Evolutionary conservation across 2,797 vertebrate species (phyloP).

Genomic region (Clarias laeviceps): DNA sequence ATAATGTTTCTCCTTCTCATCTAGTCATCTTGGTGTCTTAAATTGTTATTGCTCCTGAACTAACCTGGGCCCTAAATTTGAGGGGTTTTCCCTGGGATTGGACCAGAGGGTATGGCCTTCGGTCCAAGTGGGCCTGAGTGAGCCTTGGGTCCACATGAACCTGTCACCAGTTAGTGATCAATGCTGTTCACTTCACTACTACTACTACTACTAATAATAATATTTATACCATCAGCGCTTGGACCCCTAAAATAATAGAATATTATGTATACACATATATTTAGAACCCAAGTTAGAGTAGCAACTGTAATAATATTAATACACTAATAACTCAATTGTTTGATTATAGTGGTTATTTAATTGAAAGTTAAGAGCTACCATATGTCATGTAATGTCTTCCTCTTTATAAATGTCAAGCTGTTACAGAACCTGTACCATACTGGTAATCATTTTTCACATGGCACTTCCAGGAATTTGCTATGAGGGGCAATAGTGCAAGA

Average conservation of each 20-base stretch:
- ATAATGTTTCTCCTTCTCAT: no score
- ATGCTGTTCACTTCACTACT: no score
- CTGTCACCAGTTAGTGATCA: no score
- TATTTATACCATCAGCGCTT: not conserved
- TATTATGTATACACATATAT: not conserved
- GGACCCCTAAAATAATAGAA: not conserved
- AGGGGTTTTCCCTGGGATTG: no score
- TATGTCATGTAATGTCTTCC: not conserved
- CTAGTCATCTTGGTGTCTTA: no score
- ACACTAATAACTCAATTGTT: not conserved
- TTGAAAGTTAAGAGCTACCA: not conserved
- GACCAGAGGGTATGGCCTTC: no score
- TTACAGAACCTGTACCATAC: not conserved
- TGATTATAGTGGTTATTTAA: not conserved
- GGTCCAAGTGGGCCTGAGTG: no score
- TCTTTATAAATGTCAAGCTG: not conserved
- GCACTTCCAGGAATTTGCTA: constrained; percentile 57
- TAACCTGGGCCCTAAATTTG: no score
- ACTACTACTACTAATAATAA: not conserved
- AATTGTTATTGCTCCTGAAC: no score
- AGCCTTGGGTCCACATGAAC: no score
- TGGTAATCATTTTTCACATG: not conserved
- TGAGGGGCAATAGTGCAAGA: constrained; percentile 68
- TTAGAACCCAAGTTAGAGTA: not conserved
- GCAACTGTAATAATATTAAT: not conserved